phyloP scores from a whole-genome alignment of 1,140 invertebrate species.

The Cydia splendana region DNA sequence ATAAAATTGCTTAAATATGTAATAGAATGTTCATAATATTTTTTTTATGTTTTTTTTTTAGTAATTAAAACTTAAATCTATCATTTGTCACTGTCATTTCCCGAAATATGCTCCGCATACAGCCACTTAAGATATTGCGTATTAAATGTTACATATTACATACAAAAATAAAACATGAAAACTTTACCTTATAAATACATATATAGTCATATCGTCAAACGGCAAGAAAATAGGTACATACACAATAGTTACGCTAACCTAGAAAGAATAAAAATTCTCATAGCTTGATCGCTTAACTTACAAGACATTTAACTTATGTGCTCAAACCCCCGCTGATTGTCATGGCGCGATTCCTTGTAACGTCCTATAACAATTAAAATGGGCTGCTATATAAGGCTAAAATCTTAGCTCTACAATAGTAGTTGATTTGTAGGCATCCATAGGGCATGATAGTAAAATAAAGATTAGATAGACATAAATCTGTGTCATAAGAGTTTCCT shows the following conservation, averaged over 20 bases:
- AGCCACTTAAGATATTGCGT: too few relatives aligned
- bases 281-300: neutral
- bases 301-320: conserved; percentile 30
- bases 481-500: neutral
- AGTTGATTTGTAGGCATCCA: neutral
- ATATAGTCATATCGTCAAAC: too few relatives aligned
- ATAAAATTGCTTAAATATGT: too few relatives aligned
- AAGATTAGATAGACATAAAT: neutral
- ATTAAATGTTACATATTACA: too few relatives aligned
- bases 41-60: too few relatives aligned
- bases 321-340: neutral
- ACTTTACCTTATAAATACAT: too few relatives aligned
- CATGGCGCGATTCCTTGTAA: neutral
- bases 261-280: neutral
- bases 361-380: neutral
- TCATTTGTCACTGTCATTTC: too few relatives aligned
- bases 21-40: too few relatives aligned
- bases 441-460: neutral
- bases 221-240: too few relatives aligned
- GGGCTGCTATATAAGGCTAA: neutral
- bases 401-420: neutral
- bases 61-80: too few relatives aligned
- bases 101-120: too few relatives aligned
- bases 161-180: too few relatives aligned
- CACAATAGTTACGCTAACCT: neutral